Evolutionary conservation across 2,888 invertebrate genomes (phyloP), one percentile per base, ranked within the genome.

Genomic region (Erpobdella octoculata): DNA sequence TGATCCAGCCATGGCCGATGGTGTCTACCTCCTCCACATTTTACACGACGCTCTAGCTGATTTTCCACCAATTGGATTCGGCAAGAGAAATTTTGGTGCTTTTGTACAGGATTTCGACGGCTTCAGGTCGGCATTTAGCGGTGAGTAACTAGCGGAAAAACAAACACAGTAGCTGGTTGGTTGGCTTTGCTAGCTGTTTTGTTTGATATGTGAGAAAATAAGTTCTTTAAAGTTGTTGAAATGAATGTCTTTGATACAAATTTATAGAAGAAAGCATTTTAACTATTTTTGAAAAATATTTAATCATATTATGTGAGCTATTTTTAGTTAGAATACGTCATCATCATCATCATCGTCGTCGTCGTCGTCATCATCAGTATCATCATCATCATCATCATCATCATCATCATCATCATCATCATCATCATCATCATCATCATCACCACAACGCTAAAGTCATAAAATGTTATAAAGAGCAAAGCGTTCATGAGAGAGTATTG

Each of bases 1-100:
- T 35, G 69, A 69, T 58, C 69, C 69, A 5, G 53, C 35, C 1
- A 48, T 69, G 41, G 69, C 48, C 0, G 67, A 67, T 48, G 67
- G 67, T 18, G 21, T 67, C 3, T 67, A 41, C 48, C 37, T 67
- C n/a, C n/a, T 67, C 28, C 28, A 67, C 21, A 31, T 67, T 4
- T 41, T 67, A 18, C 41, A 41, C 15, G n/a, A 21, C 6, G 28
- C 21, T 25, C 21, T 67, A 12, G 46, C 4, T 21, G 46, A 41
- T n/a, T 12, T 15, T 4, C 15, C 12, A 37, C 36, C 46, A 18
- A 31, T 28, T 21, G 36, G 15, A 1, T 41, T 31, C 4, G 69
- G n/a, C 5, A 58, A 36, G 36, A 15, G 25, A 18, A 31, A 69
- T 35, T 69, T 18, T n/a, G 69, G 69, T 0, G 58, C 46, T 5